Evolutionary conservation across 2,113 vertebrate species (phyloP).

Genomic region (Phaethon lepturus): DNA sequence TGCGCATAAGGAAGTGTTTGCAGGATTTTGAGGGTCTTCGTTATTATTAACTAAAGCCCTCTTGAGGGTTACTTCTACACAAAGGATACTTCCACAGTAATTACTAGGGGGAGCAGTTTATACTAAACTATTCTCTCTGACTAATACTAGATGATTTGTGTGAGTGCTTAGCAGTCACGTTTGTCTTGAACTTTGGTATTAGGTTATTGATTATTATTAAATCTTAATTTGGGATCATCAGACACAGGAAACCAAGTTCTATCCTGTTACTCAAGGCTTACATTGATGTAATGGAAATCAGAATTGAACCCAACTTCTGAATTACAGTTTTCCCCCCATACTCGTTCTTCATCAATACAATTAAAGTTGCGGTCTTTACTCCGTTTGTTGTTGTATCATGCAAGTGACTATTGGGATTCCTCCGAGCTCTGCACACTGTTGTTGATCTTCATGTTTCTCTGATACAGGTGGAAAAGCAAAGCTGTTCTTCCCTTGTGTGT

Average conservation of each 20-base stretch:
- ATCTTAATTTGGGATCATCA: background rate
- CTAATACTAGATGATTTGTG: background rate
- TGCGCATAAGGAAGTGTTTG: background rate
- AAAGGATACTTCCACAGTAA: background rate
- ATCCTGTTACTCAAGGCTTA: background rate
- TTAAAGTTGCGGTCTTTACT: background rate
- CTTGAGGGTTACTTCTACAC: background rate
- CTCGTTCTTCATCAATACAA: background rate
- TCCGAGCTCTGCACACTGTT: background rate
- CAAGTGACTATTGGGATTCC: background rate
- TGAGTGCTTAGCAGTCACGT: background rate
- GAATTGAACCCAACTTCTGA: background rate
- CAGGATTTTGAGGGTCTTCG: background rate
- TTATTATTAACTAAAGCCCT: background rate
- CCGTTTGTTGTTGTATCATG: background rate
- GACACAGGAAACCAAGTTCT: background rate
- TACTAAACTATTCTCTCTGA: background rate
- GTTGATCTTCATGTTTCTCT: background rate
- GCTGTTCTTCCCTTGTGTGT: background rate
- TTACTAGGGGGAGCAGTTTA: background rate
- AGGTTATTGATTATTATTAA: background rate
- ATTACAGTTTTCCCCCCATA: background rate
- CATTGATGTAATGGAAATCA: background rate
- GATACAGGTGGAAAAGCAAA: background rate
- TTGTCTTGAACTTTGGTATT: background rate